Evolutionary conservation across 2,113 vertebrate genomes (phyloP).

Genomic region (Perccottus glenii): DNA sequence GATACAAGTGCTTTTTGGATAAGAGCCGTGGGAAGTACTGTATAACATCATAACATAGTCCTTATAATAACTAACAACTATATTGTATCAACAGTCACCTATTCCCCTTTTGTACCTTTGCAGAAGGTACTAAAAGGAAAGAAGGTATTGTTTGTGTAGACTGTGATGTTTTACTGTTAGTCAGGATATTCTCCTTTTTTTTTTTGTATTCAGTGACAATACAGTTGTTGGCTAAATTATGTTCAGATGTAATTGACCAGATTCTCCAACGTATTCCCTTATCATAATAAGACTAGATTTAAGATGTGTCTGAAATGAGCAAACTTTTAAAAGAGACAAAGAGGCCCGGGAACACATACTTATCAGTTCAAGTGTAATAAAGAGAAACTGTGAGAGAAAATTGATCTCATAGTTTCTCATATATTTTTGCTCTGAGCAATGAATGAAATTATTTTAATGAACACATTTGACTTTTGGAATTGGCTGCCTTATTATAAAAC

Average conservation of each 20-base stretch:
- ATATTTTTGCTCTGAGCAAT: too few relatives aligned
- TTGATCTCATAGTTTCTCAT: too few relatives aligned
- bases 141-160: not conserved
- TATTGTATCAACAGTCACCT: too few relatives aligned
- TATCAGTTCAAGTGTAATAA: not conserved
- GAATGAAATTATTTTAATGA: not conserved
- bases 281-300: not conserved
- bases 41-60: too few relatives aligned
- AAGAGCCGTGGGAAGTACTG: too few relatives aligned
- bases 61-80: too few relatives aligned
- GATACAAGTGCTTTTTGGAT: too few relatives aligned
- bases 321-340: not conserved
- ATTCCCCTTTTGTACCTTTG: too few relatives aligned
- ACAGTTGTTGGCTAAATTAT: not conserved
- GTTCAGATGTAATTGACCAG: not conserved
- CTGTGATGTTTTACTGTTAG: slow-evolving; percentile 2
- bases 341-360: not conserved
- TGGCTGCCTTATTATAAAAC: not conserved
- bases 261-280: not conserved
- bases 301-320: not conserved
- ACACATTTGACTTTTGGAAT: not conserved
- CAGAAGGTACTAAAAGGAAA: slow-evolving; percentile 38
- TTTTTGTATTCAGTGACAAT: too few relatives aligned
- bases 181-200: too few relatives aligned
- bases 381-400: not conserved